phyloP scores from a whole-genome alignment of 2,113 vertebrate genomes.

The Zeus faber region DNA sequence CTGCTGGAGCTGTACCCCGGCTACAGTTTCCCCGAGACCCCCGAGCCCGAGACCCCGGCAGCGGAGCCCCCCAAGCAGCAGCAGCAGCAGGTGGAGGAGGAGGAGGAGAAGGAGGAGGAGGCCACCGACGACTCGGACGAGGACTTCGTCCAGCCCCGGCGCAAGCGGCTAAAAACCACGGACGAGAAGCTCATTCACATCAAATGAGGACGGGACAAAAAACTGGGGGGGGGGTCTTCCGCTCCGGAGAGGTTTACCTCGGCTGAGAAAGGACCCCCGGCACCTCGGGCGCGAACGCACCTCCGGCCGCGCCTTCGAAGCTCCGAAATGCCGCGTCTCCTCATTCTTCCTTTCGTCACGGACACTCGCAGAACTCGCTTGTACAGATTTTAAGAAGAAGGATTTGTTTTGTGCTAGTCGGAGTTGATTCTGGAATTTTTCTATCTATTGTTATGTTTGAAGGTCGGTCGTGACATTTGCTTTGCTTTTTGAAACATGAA shows the following conservation, averaged over 20 bases:
- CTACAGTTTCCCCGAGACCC: conserved; percentile 87
- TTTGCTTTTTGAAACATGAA: conserved; percentile 66
- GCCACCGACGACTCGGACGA: conserved; percentile 93
- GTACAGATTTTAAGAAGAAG: conserved; percentile 65
- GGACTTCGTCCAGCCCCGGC: conserved; percentile 91
- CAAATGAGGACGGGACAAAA: conserved; percentile 76
- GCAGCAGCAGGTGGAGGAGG: conserved; percentile 61
- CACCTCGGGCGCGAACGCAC: too few species aligned
- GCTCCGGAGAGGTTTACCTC: too few species aligned
- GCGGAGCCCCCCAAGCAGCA: conserved; percentile 60
- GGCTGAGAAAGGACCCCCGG: conserved; percentile 44
- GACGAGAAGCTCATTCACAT: conserved; percentile 93
- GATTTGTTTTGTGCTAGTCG: conserved; percentile 61
- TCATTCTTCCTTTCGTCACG: conserved; percentile 43
- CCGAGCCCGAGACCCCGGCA: conserved; percentile 79
- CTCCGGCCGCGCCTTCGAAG: too few species aligned
- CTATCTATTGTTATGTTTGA: conserved; percentile 69
- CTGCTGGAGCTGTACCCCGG: conserved; percentile 90
- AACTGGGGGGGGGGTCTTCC: conserved; percentile 1
- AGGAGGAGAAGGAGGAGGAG: conserved; percentile 83
- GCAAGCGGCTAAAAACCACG: conserved; percentile 96
- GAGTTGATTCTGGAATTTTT: conserved; percentile 53
- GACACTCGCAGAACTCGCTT: background rate
- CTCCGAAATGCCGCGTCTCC: too few species aligned
- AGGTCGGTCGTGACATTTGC: conserved; percentile 75